Percentiles rank a stretch among this genome's conserved stretches.
Evolutionary conservation across 2,113 vertebrate species (phyloP).

Genomic region (Pelvicachromis taeniatus): DNA sequence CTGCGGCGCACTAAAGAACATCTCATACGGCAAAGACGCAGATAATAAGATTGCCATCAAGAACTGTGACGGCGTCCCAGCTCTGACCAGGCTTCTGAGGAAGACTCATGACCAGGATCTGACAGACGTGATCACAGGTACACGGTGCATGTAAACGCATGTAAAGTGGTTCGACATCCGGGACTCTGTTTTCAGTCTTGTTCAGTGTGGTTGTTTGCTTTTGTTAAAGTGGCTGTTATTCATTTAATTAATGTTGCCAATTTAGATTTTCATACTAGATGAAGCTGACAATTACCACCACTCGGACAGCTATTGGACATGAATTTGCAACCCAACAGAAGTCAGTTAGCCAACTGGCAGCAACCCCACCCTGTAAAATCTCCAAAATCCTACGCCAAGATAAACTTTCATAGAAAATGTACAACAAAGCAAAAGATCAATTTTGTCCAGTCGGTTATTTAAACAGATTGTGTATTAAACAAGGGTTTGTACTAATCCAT

Average conservation of each 20-base stretch:
- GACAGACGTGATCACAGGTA: constrained; percentile 93
- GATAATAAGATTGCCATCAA: constrained; percentile 98
- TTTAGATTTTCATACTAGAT: not conserved
- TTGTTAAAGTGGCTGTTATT: not conserved
- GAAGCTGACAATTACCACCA: not conserved
- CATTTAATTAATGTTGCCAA: not conserved
- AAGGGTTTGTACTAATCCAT: not conserved
- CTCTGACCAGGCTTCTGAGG: constrained; percentile 84
- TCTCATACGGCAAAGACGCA: constrained; percentile 88
- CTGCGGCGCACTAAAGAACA: constrained; percentile 96
- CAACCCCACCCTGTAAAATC: not conserved
- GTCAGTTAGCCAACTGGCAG: not conserved
- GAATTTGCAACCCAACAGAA: not conserved
- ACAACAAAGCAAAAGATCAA: not conserved
- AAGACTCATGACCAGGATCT: constrained; percentile 89
- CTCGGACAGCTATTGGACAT: not conserved
- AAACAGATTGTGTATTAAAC: not conserved
- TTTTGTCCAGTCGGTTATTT: not conserved
- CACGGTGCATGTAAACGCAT: not conserved
- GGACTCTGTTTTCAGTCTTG: not conserved
- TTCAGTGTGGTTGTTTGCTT: not conserved
- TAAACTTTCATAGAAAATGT: not conserved
- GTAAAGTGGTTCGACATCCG: not conserved
- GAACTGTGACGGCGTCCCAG: constrained; percentile 93
- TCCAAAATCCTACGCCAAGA: not conserved